Base-by-base conservation (phyloP, 2,888 invertebrate species). In the Tinea semifulvella region DNA sequence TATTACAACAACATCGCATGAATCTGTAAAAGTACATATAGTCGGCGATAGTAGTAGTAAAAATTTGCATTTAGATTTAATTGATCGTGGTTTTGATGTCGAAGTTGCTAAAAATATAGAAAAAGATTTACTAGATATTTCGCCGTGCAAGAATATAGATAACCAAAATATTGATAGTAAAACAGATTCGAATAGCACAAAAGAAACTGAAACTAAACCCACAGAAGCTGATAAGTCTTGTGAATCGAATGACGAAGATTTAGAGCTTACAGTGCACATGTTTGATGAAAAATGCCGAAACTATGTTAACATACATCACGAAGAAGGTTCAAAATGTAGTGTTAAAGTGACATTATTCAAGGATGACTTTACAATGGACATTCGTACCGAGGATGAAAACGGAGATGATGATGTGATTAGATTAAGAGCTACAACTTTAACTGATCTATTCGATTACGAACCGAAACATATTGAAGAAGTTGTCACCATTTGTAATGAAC, bases 31-130 rank as follows among this genome's bases (percentile, higher is more conserved):
- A 31, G 31, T 31, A 14, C 31, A 46, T 6, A 26, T 45, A 14
- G 50, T 26, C 14, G 57, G 64, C 11, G 46, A 45, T 25, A 55
- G 61, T 46, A 60, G 58, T 22, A 59, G 58, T 13, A 25, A 14
- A 26, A 13, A 11, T 49, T 65, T 76, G 42, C 76, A 71, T 43
- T 58, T 54, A 11, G 70, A 77, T 61, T 62, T 80, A 51, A 60
- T 76, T 8, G 70, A 68, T 54, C 62, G 75, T 52, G 79, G 80
- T 13, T 79, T 79, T 55, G 81, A 81, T 57, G 53, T 60, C 2
- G 73, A 68, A 57, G 76, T 76, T 1, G 81, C 81, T 4, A 76
- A 70, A 63, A 77, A 59, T 45, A 74, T 81, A 18, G 81, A 82
- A 56, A 57, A 74, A 17, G 81, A 80, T 53, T 62, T 81, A 46